phyloP scores from a whole-genome alignment of 1,140 invertebrate species.

The Conus ventricosus region DNA sequence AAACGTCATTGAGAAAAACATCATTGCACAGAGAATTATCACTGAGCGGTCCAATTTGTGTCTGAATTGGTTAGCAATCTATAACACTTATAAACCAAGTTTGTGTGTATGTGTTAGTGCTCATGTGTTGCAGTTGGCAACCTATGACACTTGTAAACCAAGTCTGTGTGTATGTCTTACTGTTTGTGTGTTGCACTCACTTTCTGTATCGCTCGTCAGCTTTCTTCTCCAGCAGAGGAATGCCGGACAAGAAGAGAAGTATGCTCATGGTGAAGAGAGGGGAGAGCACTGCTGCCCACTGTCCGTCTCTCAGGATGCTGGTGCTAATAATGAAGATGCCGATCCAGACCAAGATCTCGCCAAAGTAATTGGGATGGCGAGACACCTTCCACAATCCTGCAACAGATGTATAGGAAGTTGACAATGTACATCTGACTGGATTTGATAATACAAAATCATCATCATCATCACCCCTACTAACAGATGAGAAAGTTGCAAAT shows the following conservation, averaged over 20 bases:
- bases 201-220: constrained; percentile 91
- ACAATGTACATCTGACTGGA: too few relatives aligned
- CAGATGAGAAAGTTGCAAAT: too few relatives aligned
- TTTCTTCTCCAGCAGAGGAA: constrained; percentile 83
- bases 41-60: too few relatives aligned
- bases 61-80: too few relatives aligned
- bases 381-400: constrained; percentile 91
- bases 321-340: constrained; percentile 92
- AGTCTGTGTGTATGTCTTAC: not conserved
- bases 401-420: constrained; percentile 21
- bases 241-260: constrained; percentile 84
- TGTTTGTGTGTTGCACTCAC: constrained; percentile 77
- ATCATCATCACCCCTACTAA: too few relatives aligned
- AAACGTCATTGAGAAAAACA: too few relatives aligned
- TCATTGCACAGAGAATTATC: too few relatives aligned
- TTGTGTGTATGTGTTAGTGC: too few relatives aligned
- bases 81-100: too few relatives aligned
- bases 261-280: constrained; percentile 92
- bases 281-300: constrained; percentile 88
- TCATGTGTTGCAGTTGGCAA: too few relatives aligned
- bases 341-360: constrained; percentile 95
- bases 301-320: constrained; percentile 86
- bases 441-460: too few relatives aligned
- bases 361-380: constrained; percentile 96
- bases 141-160: too few relatives aligned